Conservation (phyloP, 2,888 invertebrate species). For the Melinopterus prodromus region DNA sequence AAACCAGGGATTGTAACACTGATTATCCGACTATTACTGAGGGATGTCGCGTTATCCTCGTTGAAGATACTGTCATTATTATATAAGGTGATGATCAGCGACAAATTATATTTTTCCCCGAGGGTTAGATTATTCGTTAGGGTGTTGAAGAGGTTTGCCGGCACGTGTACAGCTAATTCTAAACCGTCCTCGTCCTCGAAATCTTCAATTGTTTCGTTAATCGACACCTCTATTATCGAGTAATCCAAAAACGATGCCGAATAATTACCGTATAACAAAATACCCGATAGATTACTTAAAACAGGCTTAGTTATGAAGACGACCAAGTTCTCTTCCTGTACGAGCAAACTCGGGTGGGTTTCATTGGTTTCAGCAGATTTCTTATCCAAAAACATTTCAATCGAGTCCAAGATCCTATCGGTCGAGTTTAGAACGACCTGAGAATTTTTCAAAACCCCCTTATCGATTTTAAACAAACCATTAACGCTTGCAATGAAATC, state of each 20-base stretch:
- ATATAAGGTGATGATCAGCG: constrained; percentile 51
- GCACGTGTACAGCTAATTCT: constrained; percentile 52
- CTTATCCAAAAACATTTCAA: constrained; percentile 66
- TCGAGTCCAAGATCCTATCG: constrained; percentile 68
- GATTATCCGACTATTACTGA: constrained; percentile 65
- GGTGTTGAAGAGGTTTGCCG: constrained; percentile 48
- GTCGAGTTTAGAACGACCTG: constrained; percentile 69
- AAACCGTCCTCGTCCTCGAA: constrained; percentile 47
- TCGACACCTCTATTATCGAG: constrained; percentile 59
- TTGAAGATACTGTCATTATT: constrained; percentile 54
- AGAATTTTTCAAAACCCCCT: constrained; percentile 54
- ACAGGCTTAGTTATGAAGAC: constrained; percentile 65
- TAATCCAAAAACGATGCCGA: constrained; percentile 57
- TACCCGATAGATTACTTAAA: constrained; percentile 63
- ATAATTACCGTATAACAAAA: constrained; percentile 56
- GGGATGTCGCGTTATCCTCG: constrained; percentile 40
- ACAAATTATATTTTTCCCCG: constrained; percentile 41
- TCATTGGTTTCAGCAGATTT: constrained; percentile 35
- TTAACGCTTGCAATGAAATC: constrained; percentile 65
- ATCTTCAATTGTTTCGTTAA: constrained; percentile 60
- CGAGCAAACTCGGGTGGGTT: not conserved
- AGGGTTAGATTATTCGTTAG: constrained; percentile 40
- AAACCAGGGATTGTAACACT: constrained; percentile 69
- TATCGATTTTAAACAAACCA: constrained; percentile 53
- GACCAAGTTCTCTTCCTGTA: constrained; percentile 59